phyloP scores from a whole-genome alignment of 2,888 invertebrate genomes.

The Rhagium mordax region DNA sequence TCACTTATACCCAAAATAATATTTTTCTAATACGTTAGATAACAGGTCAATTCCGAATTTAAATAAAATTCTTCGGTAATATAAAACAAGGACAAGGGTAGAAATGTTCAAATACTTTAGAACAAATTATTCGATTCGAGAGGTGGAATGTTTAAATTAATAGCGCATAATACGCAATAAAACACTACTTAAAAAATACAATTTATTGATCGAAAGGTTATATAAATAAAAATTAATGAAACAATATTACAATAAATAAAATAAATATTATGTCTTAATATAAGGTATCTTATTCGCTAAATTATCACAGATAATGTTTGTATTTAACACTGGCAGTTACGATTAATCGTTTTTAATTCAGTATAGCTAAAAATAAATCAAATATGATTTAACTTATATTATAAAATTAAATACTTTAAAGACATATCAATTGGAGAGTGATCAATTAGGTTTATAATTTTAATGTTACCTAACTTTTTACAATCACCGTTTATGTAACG shows the following conservation, averaged over 20 bases:
- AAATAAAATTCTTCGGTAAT: no score
- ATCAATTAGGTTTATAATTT: neutral
- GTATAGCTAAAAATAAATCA: neutral
- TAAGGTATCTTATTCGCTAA: neutral
- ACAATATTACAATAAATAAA: conserved; percentile 11
- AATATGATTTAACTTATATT: neutral
- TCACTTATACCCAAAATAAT: no score
- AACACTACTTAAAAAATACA: neutral
- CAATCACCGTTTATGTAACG: neutral
- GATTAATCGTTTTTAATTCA: neutral
- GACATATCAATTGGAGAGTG: no score
- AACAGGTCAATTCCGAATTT: no score
- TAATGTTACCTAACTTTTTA: neutral
- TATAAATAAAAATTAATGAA: neutral
- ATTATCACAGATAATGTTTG: conserved; percentile 28
- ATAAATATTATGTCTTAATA: conserved; percentile 5
- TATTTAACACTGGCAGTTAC: conserved; percentile 8
- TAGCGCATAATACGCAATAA: neutral
- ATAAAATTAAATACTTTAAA: neutral
- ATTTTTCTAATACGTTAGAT: no score
- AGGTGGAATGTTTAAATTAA: no score
- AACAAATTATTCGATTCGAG: no score
- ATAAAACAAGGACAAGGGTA: no score
- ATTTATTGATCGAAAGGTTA: conserved; percentile 3
- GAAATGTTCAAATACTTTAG: no score